A percentile compares a stretch with the other conserved stretches of the same genome.
phyloP scores from a whole-genome alignment of 2,888 invertebrate genomes.

The Herminia tarsipennalis region DNA sequence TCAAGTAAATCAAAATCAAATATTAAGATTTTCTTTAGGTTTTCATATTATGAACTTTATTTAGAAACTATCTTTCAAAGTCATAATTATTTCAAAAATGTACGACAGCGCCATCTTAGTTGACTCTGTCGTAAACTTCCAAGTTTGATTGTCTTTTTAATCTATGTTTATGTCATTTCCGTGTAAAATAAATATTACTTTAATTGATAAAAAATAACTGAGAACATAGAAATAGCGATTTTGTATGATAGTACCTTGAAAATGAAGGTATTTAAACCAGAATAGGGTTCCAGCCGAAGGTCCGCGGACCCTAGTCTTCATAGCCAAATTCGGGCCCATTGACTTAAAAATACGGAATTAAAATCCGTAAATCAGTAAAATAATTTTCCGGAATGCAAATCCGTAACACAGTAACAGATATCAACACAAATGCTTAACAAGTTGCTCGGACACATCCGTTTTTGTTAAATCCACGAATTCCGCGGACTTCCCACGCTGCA shows the following conservation, averaged over 20 bases:
- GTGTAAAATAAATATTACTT: constrained; percentile 5
- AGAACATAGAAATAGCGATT: constrained; percentile 21
- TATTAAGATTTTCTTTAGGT: no score
- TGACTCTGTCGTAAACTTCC: background rate
- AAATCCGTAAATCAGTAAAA: no score
- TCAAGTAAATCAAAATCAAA: no score
- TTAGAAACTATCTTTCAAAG: no score
- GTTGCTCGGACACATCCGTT: constrained; percentile 64
- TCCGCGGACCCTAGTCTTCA: no score
- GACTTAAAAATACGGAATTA: no score
- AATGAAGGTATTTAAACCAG: no score
- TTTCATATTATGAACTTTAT: no score
- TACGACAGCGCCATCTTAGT: constrained; percentile 14
- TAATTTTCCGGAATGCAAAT: background rate
- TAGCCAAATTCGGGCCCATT: no score
- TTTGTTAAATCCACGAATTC: constrained; percentile 74
- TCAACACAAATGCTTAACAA: constrained; percentile 75
- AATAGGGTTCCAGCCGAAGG: no score
- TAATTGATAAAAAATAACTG: constrained; percentile 18
- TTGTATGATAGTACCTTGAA: constrained; percentile 1
- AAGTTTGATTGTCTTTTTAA: background rate
- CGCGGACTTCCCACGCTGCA: constrained; percentile 70
- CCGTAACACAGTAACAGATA: no score
- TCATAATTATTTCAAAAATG: background rate
- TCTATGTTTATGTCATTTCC: background rate